A percentile compares a stretch with the other conserved stretches of the same genome.
Conservation (phyloP, 2,113 vertebrate genomes). For the Protobothrops mucrosquamatus region DNA sequence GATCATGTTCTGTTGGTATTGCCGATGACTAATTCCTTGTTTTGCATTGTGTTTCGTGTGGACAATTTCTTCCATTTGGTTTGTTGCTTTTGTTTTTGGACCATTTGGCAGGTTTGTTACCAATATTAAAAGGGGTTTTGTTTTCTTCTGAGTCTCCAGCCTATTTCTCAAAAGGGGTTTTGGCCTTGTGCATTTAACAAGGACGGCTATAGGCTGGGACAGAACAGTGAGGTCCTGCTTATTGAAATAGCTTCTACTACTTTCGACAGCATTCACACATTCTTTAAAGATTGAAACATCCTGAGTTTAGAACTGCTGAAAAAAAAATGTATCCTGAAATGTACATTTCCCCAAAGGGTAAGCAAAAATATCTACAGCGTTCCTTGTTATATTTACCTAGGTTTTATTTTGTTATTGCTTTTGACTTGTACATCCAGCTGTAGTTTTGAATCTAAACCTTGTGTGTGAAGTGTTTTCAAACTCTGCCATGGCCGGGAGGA, state of each 20-base stretch:
- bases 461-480: background rate
- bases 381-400: background rate
- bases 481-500: background rate
- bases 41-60: too few species aligned
- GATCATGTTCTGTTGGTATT: too few species aligned
- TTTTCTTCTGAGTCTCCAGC: too few species aligned
- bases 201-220: too few species aligned
- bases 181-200: too few species aligned
- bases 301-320: background rate
- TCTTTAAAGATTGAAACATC: background rate
- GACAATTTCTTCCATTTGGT: too few species aligned
- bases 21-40: too few species aligned
- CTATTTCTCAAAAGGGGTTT: too few species aligned
- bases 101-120: too few species aligned
- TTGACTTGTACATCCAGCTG: background rate
- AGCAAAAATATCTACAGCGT: background rate
- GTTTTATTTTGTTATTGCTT: background rate
- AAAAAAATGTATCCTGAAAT: background rate
- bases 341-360: background rate
- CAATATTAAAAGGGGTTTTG: too few species aligned
- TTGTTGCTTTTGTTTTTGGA: too few species aligned
- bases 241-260: background rate
- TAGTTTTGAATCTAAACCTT: background rate
- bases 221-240: background rate
- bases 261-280: background rate